Percentiles rank a stretch among this genome's conserved stretches.
Evolutionary conservation across 2,797 vertebrate species (phyloP).

Genomic region (Bovichtus diacanthus): DNA sequence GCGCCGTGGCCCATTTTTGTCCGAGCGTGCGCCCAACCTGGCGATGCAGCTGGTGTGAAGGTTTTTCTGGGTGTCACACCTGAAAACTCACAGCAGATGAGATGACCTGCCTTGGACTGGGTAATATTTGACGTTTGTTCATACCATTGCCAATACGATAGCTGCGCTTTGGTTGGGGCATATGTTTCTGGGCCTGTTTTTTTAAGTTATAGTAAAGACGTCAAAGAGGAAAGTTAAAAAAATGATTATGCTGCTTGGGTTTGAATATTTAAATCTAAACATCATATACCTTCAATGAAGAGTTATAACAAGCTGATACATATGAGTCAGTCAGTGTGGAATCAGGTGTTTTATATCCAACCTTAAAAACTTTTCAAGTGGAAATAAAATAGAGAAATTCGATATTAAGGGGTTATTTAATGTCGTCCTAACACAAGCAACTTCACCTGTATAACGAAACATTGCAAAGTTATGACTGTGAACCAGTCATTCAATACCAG

Average conservation of each 20-base stretch:
- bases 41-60: slow-evolving; percentile 23
- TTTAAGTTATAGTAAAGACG: neutral
- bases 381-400: neutral
- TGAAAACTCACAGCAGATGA: slow-evolving; percentile 2
- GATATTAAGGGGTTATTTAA: neutral
- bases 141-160: neutral
- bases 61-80: slow-evolving; percentile 24
- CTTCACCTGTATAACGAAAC: neutral
- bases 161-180: no score
- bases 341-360: neutral
- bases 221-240: no score
- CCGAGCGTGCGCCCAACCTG: slow-evolving; percentile 23
- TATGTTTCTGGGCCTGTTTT: no score
- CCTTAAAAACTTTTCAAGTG: neutral
- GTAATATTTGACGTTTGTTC: neutral
- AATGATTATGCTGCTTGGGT: neutral
- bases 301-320: neutral
- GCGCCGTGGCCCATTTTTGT: slow-evolving; percentile 48
- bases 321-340: neutral
- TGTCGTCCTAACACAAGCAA: neutral
- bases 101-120: neutral
- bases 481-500: neutral
- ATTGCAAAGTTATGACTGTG: neutral
- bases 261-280: neutral
- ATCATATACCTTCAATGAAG: neutral